Base-by-base conservation (phyloP, 2,113 vertebrate species). In the Tauraco erythrolophus region DNA sequence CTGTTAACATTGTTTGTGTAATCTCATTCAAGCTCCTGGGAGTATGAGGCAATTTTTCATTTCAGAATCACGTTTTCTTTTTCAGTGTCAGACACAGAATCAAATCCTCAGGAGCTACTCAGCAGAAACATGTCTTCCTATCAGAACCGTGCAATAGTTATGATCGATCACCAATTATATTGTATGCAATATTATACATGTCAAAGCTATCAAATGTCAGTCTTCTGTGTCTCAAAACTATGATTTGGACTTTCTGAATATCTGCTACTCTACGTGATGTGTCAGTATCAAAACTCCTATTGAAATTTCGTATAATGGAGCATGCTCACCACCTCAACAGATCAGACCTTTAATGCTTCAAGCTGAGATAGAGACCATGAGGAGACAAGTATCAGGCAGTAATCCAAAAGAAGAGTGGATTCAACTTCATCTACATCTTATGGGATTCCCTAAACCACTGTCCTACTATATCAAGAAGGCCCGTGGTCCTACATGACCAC, bases 321-420 rank as follows among this genome's bases (percentile, higher is more conserved):
- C 18, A 4, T 7, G 15, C 15, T 35, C 24, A 84, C 12, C 25
- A 69, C 18, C 33, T 62, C 46, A 69, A 18, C 10, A 60, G 35
- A 24, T 22, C 39, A 88, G 51, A 19, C 33, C 28, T 0, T 71
- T 21, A 76, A 19, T 17, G 41, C 7, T 13, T 84, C 51, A 80
- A 0, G 4, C 16, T 23, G 9, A 27, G 18, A 11, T 0, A 45
- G 33, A 80, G 28, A 50, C 18, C 57, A 35, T 0, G 0, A 61
- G 18, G 13, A 39, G 1, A 19, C 50, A 22, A 21, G 1, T 22
- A 24, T 21, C 3, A 7, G 4, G 7, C 6, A 84, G 1, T 1
- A 56, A 10, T 12, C 54, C 33, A 45, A 22, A 37, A 31, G 8
- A 78, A 1, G 19, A 64, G 21, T 17, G 21, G 17, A 50, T 65